Base-by-base conservation (phyloP, 2,113 vertebrate species). In the Corydoras maculifer region DNA sequence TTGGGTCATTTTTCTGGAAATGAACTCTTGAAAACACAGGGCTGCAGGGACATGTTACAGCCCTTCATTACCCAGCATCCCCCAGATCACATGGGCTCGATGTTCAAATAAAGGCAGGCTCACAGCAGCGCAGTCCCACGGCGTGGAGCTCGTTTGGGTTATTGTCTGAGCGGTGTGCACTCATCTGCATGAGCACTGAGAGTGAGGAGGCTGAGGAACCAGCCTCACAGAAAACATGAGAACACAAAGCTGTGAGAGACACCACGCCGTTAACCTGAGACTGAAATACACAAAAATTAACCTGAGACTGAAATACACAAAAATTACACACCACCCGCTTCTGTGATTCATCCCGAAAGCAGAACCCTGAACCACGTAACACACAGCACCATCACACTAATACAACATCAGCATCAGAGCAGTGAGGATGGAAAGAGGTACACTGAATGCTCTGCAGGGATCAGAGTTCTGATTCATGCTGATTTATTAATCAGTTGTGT, bases 151-250 rank as follows among this genome's bases (percentile, higher is more conserved):
- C 57, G 65, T 73, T 75, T 32, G 57, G 70, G 79, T 81, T 86
- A 82, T 85, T 85, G 79, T 82, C 78, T 55, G 80, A 53, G 70
- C 76, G 64, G 80, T 77, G 78, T 77, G 75, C 75, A 66, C 68
- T 79, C 65, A 70, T 74, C 72, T 77, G 71, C 66, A 58, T 15
- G 11, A 31, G 59, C 70, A 35, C 78, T 87, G 87, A 88, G 87
- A 88, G 87, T 88, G 72, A 79, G 60, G 25, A 31, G 81, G 74
- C 25, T 74, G 77, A 83, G 84, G 83, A 88, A 89, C 87, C 82
- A 83, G 77, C 82, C 78, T 81, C 75, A 75, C 75, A 74, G 43
- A 59, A 50, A 74, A 35, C 60, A 53, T 61, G 68, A 75, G 67
- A 81, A 79, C 75, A 67, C 29, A 18, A 67, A 67, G 18, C 50